Conservation (phyloP, 2,113 vertebrate genomes). For the Nycticryphes semicollaris region DNA sequence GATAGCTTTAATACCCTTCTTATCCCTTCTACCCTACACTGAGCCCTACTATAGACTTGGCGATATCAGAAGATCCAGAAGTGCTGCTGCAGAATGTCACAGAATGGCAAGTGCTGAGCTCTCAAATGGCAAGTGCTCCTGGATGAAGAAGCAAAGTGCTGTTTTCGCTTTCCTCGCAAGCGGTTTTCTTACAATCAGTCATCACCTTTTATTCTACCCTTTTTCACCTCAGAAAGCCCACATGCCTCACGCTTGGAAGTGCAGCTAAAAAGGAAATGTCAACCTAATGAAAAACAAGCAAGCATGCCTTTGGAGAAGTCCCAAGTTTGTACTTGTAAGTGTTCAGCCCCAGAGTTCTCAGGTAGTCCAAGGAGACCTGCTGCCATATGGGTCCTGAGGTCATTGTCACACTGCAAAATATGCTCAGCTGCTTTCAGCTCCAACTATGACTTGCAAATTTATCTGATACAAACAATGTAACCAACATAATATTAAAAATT, state of each 20-base stretch:
- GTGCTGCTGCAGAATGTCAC: background rate
- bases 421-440: background rate
- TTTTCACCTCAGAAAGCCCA: background rate
- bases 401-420: background rate
- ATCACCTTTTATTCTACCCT: background rate
- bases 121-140: background rate
- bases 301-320: background rate
- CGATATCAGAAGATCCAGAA: background rate
- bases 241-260: background rate
- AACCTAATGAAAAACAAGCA: background rate
- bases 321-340: background rate
- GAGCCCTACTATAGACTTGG: background rate
- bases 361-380: background rate
- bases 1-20: background rate
- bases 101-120: background rate
- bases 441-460: background rate
- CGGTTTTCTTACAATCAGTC: background rate
- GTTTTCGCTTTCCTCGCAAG: background rate
- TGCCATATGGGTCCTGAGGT: accelerated
- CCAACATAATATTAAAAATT: background rate
- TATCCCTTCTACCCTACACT: background rate
- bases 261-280: slow-evolving; percentile 6
- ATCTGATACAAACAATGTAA: background rate
- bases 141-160: background rate
- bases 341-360: background rate